phyloP scores from a whole-genome alignment of 2,113 vertebrate species.

The Platycercus adscitus region DNA sequence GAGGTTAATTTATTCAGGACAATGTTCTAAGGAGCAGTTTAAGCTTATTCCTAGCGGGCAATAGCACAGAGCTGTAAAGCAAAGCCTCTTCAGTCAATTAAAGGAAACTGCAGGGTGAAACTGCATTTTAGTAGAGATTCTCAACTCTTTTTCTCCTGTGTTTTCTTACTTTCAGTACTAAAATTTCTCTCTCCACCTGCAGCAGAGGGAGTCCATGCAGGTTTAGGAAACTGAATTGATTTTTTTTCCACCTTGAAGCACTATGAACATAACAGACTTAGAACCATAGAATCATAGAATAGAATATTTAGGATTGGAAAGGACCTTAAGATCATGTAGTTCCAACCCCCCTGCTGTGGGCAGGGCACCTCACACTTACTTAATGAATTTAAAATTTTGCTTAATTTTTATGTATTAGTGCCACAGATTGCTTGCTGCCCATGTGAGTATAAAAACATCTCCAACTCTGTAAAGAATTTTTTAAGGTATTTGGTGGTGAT shows the following conservation, averaged over 20 bases:
- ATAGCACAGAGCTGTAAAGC: rapidly evolving
- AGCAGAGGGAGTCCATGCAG: background rate
- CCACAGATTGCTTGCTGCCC: background rate
- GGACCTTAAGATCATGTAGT: too few species aligned
- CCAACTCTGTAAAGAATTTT: background rate
- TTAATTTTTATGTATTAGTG: background rate
- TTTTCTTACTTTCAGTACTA: background rate
- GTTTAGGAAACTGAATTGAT: background rate
- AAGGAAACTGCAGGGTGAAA: background rate
- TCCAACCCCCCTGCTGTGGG: too few species aligned
- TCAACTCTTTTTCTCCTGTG: background rate
- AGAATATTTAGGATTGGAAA: too few species aligned
- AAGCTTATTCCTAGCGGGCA: background rate
- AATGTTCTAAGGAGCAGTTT: background rate
- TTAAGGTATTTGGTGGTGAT: background rate
- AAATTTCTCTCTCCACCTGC: background rate
- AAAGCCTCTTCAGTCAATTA: background rate
- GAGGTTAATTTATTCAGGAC: background rate
- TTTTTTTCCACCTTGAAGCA: background rate
- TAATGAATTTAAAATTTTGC: background rate
- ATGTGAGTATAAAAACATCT: background rate
- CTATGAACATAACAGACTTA: background rate
- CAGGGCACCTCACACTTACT: too few species aligned
- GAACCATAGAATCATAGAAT: too few species aligned
- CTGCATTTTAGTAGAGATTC: background rate